phyloP scores from a whole-genome alignment of 2,888 invertebrate species.

The Tholera decimalis region DNA sequence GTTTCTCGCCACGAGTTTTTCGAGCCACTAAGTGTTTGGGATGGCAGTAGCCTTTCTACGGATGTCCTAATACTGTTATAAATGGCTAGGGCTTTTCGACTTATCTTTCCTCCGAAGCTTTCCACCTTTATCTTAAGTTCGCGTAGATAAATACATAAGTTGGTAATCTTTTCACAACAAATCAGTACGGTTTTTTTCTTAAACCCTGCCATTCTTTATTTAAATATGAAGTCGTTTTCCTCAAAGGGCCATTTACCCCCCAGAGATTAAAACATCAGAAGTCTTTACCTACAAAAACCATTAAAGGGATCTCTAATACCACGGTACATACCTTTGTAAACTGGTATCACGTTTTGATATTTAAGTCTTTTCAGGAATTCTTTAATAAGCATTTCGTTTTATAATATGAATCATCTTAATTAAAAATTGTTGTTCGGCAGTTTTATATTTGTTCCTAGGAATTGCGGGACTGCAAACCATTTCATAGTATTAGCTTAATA shows the following conservation, averaged over 20 bases:
- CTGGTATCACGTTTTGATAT: conserved; percentile 37
- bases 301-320: conserved; percentile 61
- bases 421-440: background rate
- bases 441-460: background rate
- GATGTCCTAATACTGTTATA: background rate
- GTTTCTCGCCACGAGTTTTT: conserved; percentile 15
- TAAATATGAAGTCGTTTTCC: conserved; percentile 81
- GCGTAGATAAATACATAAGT: conserved; percentile 33
- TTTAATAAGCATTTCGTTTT: conserved; percentile 23
- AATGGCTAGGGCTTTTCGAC: background rate
- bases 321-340: conserved; percentile 41
- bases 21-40: conserved; percentile 15
- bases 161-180: conserved; percentile 40
- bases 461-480: background rate
- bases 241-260: conserved; percentile 77
- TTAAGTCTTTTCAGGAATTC: conserved; percentile 10
- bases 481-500: background rate
- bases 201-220: conserved; percentile 48
- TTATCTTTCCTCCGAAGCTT: background rate
- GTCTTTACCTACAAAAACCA: conserved; percentile 71
- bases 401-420: background rate
- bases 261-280: conserved; percentile 72
- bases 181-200: conserved; percentile 39
- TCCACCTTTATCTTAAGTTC: conserved; percentile 17
- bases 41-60: background rate